Percentiles rank a stretch among this genome's conserved stretches.
Evolutionary conservation across 2,888 invertebrate species (phyloP).

Genomic region (Dioctria linearis): DNA sequence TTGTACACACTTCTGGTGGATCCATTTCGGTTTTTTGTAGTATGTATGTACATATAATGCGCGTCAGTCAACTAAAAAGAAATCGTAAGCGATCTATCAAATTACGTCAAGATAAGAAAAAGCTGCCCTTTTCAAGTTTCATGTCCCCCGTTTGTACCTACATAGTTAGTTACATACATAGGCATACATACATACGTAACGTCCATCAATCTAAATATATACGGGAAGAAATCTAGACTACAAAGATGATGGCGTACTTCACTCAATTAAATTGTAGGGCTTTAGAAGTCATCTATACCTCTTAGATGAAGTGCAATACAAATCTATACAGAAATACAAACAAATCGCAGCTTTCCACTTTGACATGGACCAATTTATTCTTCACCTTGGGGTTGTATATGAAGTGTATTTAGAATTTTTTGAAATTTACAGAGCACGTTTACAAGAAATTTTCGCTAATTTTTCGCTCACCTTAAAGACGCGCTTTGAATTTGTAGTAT

Average conservation of each 20-base stretch:
- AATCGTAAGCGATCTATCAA: neutral
- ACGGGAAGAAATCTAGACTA: neutral
- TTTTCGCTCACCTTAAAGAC: slow-evolving; percentile 13
- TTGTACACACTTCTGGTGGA: neutral
- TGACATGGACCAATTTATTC: neutral
- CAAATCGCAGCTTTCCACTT: neutral
- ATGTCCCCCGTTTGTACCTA: neutral
- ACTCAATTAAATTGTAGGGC: neutral
- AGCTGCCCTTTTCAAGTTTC: neutral
- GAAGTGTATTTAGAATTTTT: neutral
- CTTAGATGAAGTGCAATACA: neutral
- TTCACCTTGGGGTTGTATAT: neutral
- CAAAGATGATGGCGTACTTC: neutral
- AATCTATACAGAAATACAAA: neutral
- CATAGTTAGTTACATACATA: no score
- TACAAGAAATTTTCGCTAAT: slow-evolving; percentile 4
- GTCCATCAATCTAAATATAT: neutral
- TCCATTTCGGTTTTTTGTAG: neutral
- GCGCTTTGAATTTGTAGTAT: neutral
- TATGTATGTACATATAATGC: no score
- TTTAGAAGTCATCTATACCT: neutral
- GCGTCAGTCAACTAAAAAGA: neutral
- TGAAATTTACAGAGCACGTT: slow-evolving; percentile 15
- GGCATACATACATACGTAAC: neutral
- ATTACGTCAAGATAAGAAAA: neutral